Conservation (phyloP, 2,888 invertebrate species). For the Patella depressa region DNA sequence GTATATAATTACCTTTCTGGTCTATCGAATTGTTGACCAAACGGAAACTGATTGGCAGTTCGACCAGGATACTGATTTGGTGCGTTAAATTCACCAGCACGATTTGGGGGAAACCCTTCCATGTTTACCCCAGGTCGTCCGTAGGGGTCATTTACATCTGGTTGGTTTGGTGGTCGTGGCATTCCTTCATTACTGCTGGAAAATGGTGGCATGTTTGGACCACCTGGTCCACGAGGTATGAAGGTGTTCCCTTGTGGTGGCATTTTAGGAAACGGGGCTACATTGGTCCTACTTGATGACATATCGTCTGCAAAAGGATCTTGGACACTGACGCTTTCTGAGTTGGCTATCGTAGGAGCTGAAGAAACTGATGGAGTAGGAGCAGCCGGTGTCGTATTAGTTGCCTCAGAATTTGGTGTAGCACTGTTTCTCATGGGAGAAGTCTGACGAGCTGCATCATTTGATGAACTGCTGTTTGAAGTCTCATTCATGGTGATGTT, state of each 20-base stretch:
- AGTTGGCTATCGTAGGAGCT: conserved; percentile 32
- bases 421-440: conserved; percentile 20
- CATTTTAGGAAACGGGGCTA: conserved; percentile 28
- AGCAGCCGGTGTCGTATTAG: background rate
- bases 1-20: conserved; percentile 51
- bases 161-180: background rate
- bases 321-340: conserved; percentile 68
- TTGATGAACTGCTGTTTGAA: background rate
- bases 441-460: background rate
- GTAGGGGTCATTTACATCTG: background rate
- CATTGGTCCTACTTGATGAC: conserved; percentile 33
- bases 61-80: conserved; percentile 25
- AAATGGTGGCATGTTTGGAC: conserved; percentile 19
- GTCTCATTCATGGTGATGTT: too few species aligned
- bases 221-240: conserved; percentile 16
- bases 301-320: conserved; percentile 70
- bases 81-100: conserved; percentile 15
- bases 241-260: conserved; percentile 33
- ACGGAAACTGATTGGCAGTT: conserved; percentile 48
- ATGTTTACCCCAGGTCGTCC: background rate
- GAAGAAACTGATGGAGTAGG: background rate
- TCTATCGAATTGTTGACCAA: conserved; percentile 58
- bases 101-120: conserved; percentile 12
- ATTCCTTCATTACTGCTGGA: background rate
- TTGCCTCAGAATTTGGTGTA: conserved; percentile 28